Evolutionary conservation across 2,797 vertebrate genomes (phyloP), one percentile per base, ranked within the genome.

Genomic region (Channa striata): DNA sequence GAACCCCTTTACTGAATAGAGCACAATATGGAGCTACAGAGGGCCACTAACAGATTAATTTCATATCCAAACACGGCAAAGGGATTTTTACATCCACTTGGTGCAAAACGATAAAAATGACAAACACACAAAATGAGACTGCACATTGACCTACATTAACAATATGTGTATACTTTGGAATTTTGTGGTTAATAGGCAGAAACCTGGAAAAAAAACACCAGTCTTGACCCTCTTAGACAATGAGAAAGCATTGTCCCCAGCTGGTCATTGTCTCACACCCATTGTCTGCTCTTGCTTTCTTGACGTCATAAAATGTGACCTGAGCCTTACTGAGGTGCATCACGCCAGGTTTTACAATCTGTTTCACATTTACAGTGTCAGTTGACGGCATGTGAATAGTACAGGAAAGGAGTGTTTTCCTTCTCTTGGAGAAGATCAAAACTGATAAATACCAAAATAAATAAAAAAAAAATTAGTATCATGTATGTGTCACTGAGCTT

Each of bases 271-370:
- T 67, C 67, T 72, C 11, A 11, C 37, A 39, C 10, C 1, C 10
- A 39, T 4, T 39, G 25, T 30, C 25, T 30, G 36, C 20, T 71
- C 68, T 78, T 36, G 74, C 25, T 48, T 21, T 56, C 19, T 46
- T 78, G 71, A 76, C 40, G 59, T 73, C 68, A 80, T 9, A 49
- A 11, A 71, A 36, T 7, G 13, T 34, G 56, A 77, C 37, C 23
- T 21, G 34, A 62, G 47, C 12, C 12, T 67, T 5, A 42, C 37
- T 19, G 67, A 5, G 20, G n/a, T 56, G 63, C 64, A 58, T 82
- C 77, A 64, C 44, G 49, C 77, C 72, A 86, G 79, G 48, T 82
- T 72, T 61, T 66, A 9, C 6, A 0, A 39, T 53, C 44, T 9
- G 30, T 36, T 56, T 72, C 39, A 60, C 46, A 21, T 16, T 8